These are phyloP conservation scores for Oscheius onirici DNA, from an alignment of 2,888 invertebrate genomes.

Conservation along the genomic window DNA sequence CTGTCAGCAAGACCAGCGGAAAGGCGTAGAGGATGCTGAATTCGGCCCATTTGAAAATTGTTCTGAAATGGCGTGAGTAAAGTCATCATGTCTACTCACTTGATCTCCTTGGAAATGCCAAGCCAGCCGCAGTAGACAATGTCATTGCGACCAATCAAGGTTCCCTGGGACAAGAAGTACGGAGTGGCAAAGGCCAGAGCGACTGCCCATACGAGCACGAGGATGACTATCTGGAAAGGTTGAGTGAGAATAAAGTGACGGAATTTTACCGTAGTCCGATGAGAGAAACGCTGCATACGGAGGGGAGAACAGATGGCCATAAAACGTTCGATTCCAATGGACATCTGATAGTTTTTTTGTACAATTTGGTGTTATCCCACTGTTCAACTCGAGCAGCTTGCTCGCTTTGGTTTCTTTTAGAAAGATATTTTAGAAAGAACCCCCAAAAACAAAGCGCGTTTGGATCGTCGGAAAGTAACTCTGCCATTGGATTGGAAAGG, in stretches of 20 bases:
- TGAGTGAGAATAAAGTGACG: neutral
- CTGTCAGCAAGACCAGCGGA: slow-evolving; percentile 57
- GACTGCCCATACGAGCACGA: slow-evolving; percentile 48
- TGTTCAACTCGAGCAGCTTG: too few species aligned
- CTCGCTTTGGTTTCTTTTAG: too few species aligned
- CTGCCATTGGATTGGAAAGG: too few species aligned
- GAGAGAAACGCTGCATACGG: slow-evolving; percentile 57
- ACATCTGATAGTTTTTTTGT: slow-evolving; percentile 50
- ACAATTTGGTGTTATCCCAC: neutral
- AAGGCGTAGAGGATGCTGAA: slow-evolving; percentile 57
- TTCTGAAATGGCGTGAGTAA: slow-evolving; percentile 34
- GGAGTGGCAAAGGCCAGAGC: slow-evolving; percentile 56
- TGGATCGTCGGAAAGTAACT: too few species aligned
- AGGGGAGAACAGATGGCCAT: slow-evolving; percentile 63
- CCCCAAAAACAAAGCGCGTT: too few species aligned
- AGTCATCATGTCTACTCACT: slow-evolving; percentile 29
- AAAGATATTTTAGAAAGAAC: too few species aligned
- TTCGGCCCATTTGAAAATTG: slow-evolving; percentile 58
- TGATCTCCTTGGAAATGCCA: slow-evolving; percentile 42
- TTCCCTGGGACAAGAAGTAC: slow-evolving; percentile 50
- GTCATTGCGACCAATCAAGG: slow-evolving; percentile 32
- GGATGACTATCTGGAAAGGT: slow-evolving; percentile 24
- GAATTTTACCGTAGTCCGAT: slow-evolving; percentile 42
- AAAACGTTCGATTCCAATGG: slow-evolving; percentile 61
- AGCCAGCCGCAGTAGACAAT: slow-evolving; percentile 50